Evolutionary conservation across 35 echinoderm and acorn worm species (phyloP).

Genomic region (Chiridota heheva): DNA sequence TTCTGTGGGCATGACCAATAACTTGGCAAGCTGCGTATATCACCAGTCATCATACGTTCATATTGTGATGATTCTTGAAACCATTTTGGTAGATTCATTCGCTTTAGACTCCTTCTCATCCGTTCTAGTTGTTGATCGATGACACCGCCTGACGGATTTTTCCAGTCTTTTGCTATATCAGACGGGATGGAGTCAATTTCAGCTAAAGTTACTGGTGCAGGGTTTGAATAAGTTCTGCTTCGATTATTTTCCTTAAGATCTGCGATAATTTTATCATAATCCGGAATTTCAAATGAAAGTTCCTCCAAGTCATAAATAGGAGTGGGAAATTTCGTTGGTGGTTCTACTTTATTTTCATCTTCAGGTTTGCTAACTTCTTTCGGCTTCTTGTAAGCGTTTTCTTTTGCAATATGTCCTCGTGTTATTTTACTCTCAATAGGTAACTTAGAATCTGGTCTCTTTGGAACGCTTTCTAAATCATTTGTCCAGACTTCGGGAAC

Average conservation of each 20-base stretch:
- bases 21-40: conserved; percentile 48
- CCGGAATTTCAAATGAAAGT: conserved; percentile 15
- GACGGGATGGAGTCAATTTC: too few relatives aligned
- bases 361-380: background rate
- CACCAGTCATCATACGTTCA: conserved; percentile 44
- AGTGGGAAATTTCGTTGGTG: background rate
- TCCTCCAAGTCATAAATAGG: conserved; percentile 3
- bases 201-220: background rate
- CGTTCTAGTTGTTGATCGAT: conserved; percentile 69
- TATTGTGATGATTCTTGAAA: conserved; percentile 73
- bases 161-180: background rate
- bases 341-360: background rate
- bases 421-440: too few relatives aligned
- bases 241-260: background rate
- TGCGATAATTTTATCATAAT: conserved; percentile 29
- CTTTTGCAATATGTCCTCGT: background rate
- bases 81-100: conserved; percentile 72
- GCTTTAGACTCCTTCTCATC: conserved; percentile 63
- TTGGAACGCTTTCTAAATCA: too few relatives aligned
- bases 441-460: too few relatives aligned
- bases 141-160: conserved; percentile 24
- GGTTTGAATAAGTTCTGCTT: background rate
- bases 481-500: too few relatives aligned
- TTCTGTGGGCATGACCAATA: conserved; percentile 23
- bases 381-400: background rate